Base-by-base conservation (phyloP, 2,113 vertebrate species). In the Notarius quadriscutis region DNA sequence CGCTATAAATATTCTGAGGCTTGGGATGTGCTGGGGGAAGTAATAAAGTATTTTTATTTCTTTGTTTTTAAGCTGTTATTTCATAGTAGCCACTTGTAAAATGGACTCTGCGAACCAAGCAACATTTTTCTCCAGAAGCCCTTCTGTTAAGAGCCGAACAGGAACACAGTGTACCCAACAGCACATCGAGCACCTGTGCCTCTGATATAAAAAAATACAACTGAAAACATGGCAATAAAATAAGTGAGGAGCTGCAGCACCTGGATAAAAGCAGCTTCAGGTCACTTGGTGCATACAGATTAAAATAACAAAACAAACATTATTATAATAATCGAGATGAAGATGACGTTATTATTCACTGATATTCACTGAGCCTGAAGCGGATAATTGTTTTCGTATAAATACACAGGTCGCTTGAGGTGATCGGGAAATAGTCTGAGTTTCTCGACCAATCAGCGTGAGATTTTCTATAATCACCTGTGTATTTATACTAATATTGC, bases 121-220 rank as follows among this genome's bases (percentile, higher is more conserved):
- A 79, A 25, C 25, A 80, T 80, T 79, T 80, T 65, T 41, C 41
- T 86, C 58, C 48, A 51, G 60, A 79, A 79, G 60, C 51, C 41
- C 10, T 72, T 74, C 34, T 74, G 34, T 48, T 48, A 18, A 27
- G 41, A 67, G 18, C 84, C 55, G 84, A 84, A 65, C n/a, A 67
- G 83, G 81, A 67, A 78, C 71, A 84, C 71, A 0, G 48, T 87
- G 81, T 77, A 84, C 86, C 67, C 22, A 34, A 65, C 51, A 25
- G 78, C 57, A 30, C 11, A 41, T 22, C 10, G 72, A 75, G 9
- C 72, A 75, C 20, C 72, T 50, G 41, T 22, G 41, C 41, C 8
- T 22, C 41, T 50, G 41, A 74, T 74, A 22, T 50, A 1, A 41
- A 72, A 74, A 74, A 48, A 74, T n/a, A 14, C 5, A 11, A 34